Base-by-base conservation (phyloP, 1,140 invertebrate species). In the Drosophila ogumai region DNA sequence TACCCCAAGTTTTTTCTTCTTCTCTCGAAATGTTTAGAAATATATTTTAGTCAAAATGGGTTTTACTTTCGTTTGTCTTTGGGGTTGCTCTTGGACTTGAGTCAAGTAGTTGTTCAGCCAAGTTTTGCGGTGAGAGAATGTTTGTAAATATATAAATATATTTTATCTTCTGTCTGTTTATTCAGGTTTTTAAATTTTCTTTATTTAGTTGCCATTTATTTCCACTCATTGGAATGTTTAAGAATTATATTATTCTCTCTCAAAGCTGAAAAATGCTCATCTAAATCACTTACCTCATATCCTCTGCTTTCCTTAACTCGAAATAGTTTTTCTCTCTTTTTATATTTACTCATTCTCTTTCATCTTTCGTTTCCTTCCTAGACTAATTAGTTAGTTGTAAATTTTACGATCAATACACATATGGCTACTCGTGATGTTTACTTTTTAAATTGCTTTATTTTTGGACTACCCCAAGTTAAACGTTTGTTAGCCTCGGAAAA, bases 331-430 rank as follows among this genome's bases (percentile, higher is more conserved):
- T 15, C 6, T 36, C 50, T 54, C 32, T 7, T 34, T 13, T 52
- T 52, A 5, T 7, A 19, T 52, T 52, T 2, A 54, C 13, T 22
- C 17, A 54, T 36, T 36, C 36, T 54, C 50, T 54, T 54, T 54
- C 32, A 54, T 54, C 32, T 54, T 54, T 54, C 32, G 36, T 54
- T 54, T 54, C 50, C 50, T 54, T 54, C 50, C 50, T 54, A 36
- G 50, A 36, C 50, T 54, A 54, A 54, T 54, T 54, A 54, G 4
- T 12, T 22, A 54, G 50, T 36, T 54, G 50, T 54, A 54, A 36
- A 54, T 36, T 54, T 38, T 36, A 54, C 7, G 32, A 10, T 22
- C 13, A 54, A 3, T n/a, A 36, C 19, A 54, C 50, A 54, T 36
- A 15, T 36, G 32, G 32, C 50, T 36, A 5, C 32, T 15, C 13